Base-by-base conservation (phyloP, 2,888 invertebrate species). In the Chirona hameri region DNA sequence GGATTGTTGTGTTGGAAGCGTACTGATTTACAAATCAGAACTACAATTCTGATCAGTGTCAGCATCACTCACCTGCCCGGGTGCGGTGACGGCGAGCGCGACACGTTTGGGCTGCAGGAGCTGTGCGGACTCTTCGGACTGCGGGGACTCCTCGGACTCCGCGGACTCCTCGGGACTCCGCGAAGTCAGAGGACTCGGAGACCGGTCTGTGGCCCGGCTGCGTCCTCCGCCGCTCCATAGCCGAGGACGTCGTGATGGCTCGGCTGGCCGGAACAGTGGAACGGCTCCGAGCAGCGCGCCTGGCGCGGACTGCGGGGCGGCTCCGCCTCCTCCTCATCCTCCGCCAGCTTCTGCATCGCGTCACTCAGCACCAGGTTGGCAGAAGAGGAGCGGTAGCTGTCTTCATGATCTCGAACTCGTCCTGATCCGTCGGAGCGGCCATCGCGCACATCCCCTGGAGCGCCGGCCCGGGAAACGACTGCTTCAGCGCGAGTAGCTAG, bases 61-160 rank as follows among this genome's bases (percentile, higher is more conserved):
- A 39, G 39, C 39, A 39, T 39, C 39, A 39, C 72, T 72, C 18
- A 72, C 72, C 72, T 72, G 72, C 31, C 31, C n/a, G 72, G 72
- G 12, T 21, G 72, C 72, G 84, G 83, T 0, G 84, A 84, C 46
- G 82, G 82, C 9, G 84, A 82, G 24, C 84, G 82, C 9, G 84
- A 84, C 27, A 81, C 81, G n/a, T 81, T 21, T 10, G 82, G 79
- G 14, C 79, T 69, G 55, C 82, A 52, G 31, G 83, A 82, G 57
- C 81, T 82, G 39, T 27, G 55, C 29, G 83, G 83, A 69, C 82
- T 81, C 31, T 39, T 39, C 39, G 39, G 39, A 39, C 39, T 39
- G 4, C 39, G 2, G 4, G 39, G 39, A 39, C 39, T 39, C 39
- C 79, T 31, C 39, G 82, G 82, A 39, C 76, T 76, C 18, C 46